Evolutionary conservation across 1,140 invertebrate genomes (phyloP).

Genomic region (Dendrolimus kikuchii): DNA sequence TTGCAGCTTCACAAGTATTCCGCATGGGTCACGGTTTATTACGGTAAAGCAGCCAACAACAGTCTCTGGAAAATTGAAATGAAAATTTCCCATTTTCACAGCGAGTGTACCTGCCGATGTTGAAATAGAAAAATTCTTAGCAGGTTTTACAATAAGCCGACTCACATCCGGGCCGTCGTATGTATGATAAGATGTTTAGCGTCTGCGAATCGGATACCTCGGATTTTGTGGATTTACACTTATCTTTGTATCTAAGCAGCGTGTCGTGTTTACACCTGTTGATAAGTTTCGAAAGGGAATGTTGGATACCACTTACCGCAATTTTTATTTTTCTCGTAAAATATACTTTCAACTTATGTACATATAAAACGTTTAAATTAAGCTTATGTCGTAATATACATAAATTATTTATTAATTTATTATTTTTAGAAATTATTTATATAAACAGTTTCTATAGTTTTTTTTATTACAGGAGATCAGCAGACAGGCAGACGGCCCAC

Average conservation of each 20-base stretch:
- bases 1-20: background rate
- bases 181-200: constrained; percentile 29
- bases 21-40: constrained; percentile 11
- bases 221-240: constrained; percentile 12
- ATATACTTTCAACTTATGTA: background rate
- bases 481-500: no score
- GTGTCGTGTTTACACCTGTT: background rate
- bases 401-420: no score
- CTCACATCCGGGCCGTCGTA: constrained; percentile 27
- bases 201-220: constrained; percentile 18
- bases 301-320: background rate
- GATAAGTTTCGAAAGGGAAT: background rate
- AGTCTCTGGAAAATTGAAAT: constrained; percentile 35
- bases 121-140: constrained; percentile 40
- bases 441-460: no score
- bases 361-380: no score
- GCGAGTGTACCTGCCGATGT: constrained; percentile 34
- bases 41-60: constrained; percentile 14
- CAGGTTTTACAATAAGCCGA: constrained; percentile 42
- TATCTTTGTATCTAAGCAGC: constrained; percentile 18
- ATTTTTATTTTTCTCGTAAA: background rate
- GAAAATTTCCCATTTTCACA: constrained; percentile 36
- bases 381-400: no score
- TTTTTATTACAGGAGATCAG: no score
- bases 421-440: no score